Conservation (phyloP, 2,888 invertebrate species). For the Dolomedes plantarius region DNA sequence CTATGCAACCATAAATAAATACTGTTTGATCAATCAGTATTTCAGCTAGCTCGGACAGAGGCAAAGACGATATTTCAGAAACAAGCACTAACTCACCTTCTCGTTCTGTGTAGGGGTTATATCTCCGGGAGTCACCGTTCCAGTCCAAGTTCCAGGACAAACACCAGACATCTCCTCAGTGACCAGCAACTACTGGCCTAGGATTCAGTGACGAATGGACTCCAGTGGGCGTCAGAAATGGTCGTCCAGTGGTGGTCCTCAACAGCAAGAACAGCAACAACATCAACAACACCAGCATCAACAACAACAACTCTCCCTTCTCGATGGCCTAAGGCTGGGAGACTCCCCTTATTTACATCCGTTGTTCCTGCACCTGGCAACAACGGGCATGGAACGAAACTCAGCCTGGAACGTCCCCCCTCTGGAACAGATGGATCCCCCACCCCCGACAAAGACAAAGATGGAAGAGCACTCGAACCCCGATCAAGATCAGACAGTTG, state of each 20-base stretch:
- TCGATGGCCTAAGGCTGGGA: conserved; percentile 54
- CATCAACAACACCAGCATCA: conserved; percentile 34
- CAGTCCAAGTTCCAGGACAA: conserved; percentile 93
- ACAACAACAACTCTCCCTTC: conserved; percentile 51
- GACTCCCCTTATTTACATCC: conserved; percentile 61
- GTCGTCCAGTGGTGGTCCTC: conserved; percentile 64
- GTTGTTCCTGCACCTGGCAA: conserved; percentile 54
- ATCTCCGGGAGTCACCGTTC: conserved; percentile 93
- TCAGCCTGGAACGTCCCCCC: conserved; percentile 52
- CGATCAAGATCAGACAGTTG: conserved; percentile 27
- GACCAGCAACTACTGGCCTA: conserved; percentile 90
- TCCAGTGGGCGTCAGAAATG: conserved; percentile 68
- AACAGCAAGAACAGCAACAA: conserved; percentile 52
- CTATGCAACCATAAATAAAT: no score
- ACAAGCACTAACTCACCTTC: no score
- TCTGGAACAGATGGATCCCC: conserved; percentile 31
- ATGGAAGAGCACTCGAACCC: conserved; percentile 13
- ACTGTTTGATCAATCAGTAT: no score
- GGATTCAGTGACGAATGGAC: conserved; percentile 83
- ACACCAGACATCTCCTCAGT: conserved; percentile 82
- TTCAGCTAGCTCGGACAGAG: no score
- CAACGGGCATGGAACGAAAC: conserved; percentile 36
- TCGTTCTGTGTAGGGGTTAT: conserved; percentile 84
- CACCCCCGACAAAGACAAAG: conserved; percentile 29
- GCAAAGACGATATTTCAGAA: no score